Evolutionary conservation across 2,797 vertebrate species (phyloP).

Genomic region (Lemur catta): DNA sequence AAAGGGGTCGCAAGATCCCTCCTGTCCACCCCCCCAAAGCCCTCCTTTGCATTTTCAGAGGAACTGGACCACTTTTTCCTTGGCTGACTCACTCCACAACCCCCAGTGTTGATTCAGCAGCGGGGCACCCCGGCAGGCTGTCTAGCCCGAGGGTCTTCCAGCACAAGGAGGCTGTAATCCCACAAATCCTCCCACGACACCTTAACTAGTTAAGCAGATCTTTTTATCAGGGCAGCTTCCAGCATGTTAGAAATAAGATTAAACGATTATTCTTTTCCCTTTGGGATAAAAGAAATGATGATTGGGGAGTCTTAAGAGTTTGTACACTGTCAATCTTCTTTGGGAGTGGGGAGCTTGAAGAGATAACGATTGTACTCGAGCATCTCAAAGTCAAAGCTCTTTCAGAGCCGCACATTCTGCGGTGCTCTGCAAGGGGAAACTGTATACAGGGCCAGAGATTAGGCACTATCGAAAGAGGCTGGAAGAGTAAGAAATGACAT

Average conservation of each 20-base stretch:
- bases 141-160: neutral
- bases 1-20: neutral
- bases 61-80: neutral
- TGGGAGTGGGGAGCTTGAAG: neutral
- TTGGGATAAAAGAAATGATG: neutral
- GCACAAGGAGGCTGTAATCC: neutral
- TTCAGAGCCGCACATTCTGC: neutral
- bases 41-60: neutral
- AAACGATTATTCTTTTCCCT: slow-evolving; percentile 26
- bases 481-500: neutral
- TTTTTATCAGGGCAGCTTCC: slow-evolving; percentile 26
- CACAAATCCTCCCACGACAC: neutral
- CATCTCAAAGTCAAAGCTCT: neutral
- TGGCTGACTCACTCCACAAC: neutral
- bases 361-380: neutral
- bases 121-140: neutral
- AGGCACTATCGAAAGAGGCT: neutral
- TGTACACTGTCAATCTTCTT: neutral
- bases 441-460: neutral
- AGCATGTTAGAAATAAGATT: slow-evolving; percentile 57
- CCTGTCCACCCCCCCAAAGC: rapidly evolving
- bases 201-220: slow-evolving; percentile 25
- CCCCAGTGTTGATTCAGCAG: neutral
- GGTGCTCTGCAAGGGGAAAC: neutral
- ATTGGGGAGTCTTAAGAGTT: neutral